These are phyloP conservation scores for Tribolium castaneum DNA, from an alignment of 1,140 invertebrate genomes.

Conservation along the genomic window DNA sequence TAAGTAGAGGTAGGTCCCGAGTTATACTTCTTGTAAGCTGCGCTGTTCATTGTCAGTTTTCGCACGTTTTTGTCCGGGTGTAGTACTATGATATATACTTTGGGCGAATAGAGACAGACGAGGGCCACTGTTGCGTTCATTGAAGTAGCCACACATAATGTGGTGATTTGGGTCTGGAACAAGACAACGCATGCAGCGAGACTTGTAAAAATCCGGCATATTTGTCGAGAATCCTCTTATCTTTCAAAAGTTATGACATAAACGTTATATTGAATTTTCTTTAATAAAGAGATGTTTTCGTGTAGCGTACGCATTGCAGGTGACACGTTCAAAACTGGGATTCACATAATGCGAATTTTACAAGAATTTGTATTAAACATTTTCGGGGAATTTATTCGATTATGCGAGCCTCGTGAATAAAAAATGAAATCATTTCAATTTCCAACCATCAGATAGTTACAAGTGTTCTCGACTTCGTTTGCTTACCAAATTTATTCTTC, in stretches of 20 bases:
- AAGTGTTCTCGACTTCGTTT: slow-evolving; percentile 21
- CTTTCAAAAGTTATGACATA: slow-evolving; percentile 11
- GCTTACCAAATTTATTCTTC: not conserved
- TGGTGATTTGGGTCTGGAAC: slow-evolving; percentile 76
- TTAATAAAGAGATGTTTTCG: slow-evolving; percentile 36
- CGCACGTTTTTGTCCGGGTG: slow-evolving; percentile 75
- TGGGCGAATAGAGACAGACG: slow-evolving; percentile 79
- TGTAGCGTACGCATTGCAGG: slow-evolving; percentile 16
- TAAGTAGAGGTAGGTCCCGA: slow-evolving; percentile 53
- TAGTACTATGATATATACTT: slow-evolving; percentile 79
- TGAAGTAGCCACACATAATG: slow-evolving; percentile 78
- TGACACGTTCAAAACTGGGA: slow-evolving; percentile 15
- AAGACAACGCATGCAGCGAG: slow-evolving; percentile 2
- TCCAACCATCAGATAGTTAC: slow-evolving; percentile 13
- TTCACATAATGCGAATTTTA: slow-evolving; percentile 1
- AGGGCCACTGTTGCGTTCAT: slow-evolving; percentile 79
- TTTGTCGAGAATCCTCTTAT: slow-evolving; percentile 31
- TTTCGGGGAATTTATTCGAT: slow-evolving; percentile 31
- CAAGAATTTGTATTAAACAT: slow-evolving; percentile 20
- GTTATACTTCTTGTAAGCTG: slow-evolving; percentile 63
- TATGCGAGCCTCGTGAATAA: slow-evolving; percentile 14
- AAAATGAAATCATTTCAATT: slow-evolving; percentile 16
- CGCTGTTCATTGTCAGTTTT: slow-evolving; percentile 66
- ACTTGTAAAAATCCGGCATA: slow-evolving; percentile 24
- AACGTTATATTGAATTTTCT: slow-evolving; percentile 33